Evolutionary conservation across 2,797 vertebrate genomes (phyloP), one percentile per base, ranked within the genome.

Genomic region (Parotocinclus haroldoi): DNA sequence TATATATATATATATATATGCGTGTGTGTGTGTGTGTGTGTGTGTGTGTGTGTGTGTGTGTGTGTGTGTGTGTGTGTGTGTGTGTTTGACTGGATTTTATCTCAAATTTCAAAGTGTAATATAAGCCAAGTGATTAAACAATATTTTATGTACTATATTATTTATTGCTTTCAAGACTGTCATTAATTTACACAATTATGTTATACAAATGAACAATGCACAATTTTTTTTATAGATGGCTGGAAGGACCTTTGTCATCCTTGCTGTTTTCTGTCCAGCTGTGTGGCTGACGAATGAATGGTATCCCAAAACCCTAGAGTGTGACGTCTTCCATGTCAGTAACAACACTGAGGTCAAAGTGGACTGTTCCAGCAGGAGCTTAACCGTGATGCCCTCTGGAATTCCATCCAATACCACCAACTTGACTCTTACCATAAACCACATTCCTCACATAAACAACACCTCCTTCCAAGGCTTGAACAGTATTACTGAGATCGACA

Each of bases 401-500:
- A 96, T 98, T 78, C 95, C 96, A 0, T n/a, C 16, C 71, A 93
- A 95, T 0, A 78, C 89, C 7, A 99, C 95, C 73, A 98, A 98
- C 79, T 85, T 99, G 74, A 98, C 93, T 0, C 89, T 98, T 67
- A 96, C 91, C 71, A 96, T 98, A 81, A 98, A 99, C 80, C 89
- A 92, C 53, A 97, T 99, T 49, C 86, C 88, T 0, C 53, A 50
- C 0, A 85, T 99, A 66, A 85, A 85, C 65, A 81, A 83, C 53
- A 83, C 79, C 40, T 90, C 94, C 0, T 99, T 99, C 74, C 63
- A 58, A 0, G 80, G 72, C 4, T 87, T 98, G 66, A 76, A 83
- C n/a, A 89, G 92, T 50, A 85, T 99, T 8, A 76, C 86, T 0
- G 96, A 98, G 82, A 91, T 99, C 1, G 95, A 98, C 81, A 90